Percentiles rank a stretch among this genome's conserved stretches.
phyloP scores from a whole-genome alignment of 2,113 vertebrate species.

The Triplophysa dalaica region DNA sequence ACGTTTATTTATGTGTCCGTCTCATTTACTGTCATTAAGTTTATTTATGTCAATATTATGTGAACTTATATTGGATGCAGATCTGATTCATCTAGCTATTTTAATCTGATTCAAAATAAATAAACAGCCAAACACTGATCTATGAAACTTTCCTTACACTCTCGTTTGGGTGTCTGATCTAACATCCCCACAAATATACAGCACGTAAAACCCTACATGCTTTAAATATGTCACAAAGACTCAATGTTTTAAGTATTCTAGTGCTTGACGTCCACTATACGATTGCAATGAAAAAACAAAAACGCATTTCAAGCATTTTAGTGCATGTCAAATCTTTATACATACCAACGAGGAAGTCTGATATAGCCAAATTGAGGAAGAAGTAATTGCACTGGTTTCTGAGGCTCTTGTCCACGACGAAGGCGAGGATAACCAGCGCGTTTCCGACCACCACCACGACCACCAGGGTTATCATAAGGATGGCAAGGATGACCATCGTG shows the following conservation, averaged over 20 bases:
- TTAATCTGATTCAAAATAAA: too few species aligned
- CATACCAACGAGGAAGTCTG: constrained; percentile 94
- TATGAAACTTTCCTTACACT: too few species aligned
- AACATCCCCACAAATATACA: too few species aligned
- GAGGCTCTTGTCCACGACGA: constrained; percentile 85
- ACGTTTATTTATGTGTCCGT: background rate
- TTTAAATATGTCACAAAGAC: too few species aligned
- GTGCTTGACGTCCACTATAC: background rate
- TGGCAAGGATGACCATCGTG: constrained; percentile 69
- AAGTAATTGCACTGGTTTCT: constrained; percentile 88
- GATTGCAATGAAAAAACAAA: background rate
- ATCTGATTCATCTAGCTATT: too few species aligned
- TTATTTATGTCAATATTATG: too few species aligned
- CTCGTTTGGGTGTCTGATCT: too few species aligned
- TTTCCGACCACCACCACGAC: constrained; percentile 84
- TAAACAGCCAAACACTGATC: too few species aligned
- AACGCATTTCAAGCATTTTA: too few species aligned
- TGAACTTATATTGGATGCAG: too few species aligned
- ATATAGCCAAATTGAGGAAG: constrained; percentile 88
- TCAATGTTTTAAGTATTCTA: too few species aligned
- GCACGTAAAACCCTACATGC: too few species aligned
- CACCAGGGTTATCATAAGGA: constrained; percentile 80
- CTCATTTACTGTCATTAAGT: background rate
- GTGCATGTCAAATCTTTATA: constrained; percentile 43
- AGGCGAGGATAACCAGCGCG: constrained; percentile 84